phyloP scores from a whole-genome alignment of 2,797 vertebrate genomes.

The Eurystomus glaucurus region DNA sequence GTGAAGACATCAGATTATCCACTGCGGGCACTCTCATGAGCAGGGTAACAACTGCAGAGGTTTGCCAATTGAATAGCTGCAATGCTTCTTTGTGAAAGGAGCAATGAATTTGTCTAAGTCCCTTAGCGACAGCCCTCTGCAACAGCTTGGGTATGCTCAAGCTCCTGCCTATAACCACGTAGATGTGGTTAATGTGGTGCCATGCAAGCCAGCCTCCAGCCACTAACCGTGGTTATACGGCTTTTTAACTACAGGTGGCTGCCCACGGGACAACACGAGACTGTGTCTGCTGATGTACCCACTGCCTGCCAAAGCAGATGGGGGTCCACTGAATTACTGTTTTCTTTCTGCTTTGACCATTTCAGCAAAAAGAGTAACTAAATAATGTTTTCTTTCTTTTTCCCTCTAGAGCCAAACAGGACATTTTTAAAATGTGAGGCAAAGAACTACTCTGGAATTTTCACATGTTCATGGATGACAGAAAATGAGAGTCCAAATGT shows the following conservation, averaged over 20 bases:
- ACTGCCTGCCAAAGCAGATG: not conserved
- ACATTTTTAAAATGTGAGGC: conserved; percentile 81
- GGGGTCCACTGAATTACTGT: not conserved
- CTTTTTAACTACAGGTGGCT: not conserved
- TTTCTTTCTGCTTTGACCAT: not conserved
- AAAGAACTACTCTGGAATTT: conserved; percentile 83
- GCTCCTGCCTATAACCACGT: not conserved
- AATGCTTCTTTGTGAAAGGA: not conserved
- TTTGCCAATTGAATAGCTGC: not conserved
- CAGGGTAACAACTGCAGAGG: not conserved
- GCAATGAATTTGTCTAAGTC: not conserved
- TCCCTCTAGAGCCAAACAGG: conserved; percentile 62
- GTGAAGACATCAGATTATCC: not conserved
- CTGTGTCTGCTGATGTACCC: not conserved
- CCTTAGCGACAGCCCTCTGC: not conserved
- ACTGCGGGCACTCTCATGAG: fast-evolving
- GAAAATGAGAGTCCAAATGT: conserved; percentile 48
- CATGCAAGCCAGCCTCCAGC: not conserved
- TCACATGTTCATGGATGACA: conserved; percentile 83
- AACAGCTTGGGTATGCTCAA: not conserved
- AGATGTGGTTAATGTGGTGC: not conserved
- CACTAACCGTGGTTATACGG: not conserved
- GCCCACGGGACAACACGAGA: not conserved
- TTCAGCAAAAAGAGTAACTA: not conserved
- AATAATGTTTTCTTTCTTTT: conserved; percentile 30